Conservation (phyloP, 2,888 invertebrate genomes). For the Spatulosminthurus flaviceps region DNA sequence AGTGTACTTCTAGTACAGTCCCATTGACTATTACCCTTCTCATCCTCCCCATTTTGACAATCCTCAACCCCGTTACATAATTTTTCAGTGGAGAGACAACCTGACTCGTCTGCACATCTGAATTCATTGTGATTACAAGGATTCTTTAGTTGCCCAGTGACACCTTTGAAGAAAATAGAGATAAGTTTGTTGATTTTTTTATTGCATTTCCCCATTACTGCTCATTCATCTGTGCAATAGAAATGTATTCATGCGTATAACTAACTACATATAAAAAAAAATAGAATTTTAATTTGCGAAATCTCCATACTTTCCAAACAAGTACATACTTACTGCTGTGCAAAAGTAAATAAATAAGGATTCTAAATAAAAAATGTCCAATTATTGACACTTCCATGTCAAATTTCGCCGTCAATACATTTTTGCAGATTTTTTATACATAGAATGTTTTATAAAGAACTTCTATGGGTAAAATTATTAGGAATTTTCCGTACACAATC, state of each 20-base stretch:
- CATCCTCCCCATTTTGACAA: constrained; percentile 59
- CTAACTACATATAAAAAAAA: background rate
- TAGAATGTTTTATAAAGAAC: too few relatives aligned
- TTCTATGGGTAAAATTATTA: too few relatives aligned
- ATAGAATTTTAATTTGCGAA: too few relatives aligned
- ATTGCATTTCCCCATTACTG: background rate
- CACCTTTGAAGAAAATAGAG: background rate
- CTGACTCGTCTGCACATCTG: constrained; percentile 55
- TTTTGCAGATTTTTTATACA: too few relatives aligned
- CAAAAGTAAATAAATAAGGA: background rate
- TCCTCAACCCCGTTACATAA: constrained; percentile 59
- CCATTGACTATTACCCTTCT: constrained; percentile 53
- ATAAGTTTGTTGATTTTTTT: background rate
- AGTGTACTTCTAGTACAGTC: constrained; percentile 52
- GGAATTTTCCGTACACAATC: too few relatives aligned
- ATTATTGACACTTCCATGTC: constrained; percentile 14
- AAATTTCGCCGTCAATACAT: constrained; percentile 4
- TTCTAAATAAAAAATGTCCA: background rate
- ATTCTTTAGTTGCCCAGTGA: constrained; percentile 21
- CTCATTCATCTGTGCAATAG: background rate
- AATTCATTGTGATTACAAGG: constrained; percentile 61
- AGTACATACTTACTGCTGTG: background rate
- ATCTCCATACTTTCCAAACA: too few relatives aligned
- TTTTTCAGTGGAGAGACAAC: constrained; percentile 55
- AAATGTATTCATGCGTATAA: background rate